phyloP scores from a whole-genome alignment of 1,140 invertebrate species.

The Formica exsecta region DNA sequence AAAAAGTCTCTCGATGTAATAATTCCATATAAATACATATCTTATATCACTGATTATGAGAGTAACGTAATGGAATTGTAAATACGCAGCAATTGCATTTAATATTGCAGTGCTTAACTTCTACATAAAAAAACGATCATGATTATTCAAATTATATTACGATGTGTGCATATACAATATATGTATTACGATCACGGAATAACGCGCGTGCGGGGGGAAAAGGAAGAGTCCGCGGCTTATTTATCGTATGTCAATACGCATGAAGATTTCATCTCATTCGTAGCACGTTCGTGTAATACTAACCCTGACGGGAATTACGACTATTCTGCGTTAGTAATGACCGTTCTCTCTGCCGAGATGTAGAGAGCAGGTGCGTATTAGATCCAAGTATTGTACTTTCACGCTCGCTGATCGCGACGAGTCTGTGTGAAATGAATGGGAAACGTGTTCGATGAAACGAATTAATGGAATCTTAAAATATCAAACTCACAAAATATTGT shows the following conservation, averaged over 20 bases:
- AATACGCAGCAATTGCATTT: conserved; percentile 42
- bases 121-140: conserved; percentile 11
- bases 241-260: conserved; percentile 59
- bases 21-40: conserved; percentile 14
- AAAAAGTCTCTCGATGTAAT: conserved; percentile 35
- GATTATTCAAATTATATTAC: conserved; percentile 60
- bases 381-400: conserved; percentile 15
- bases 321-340: conserved; percentile 36
- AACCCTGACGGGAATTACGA: conserved; percentile 59
- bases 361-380: conserved; percentile 50
- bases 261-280: conserved; percentile 54
- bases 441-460: conserved; percentile 16
- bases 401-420: conserved; percentile 15
- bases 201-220: background rate
- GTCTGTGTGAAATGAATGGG: conserved; percentile 11
- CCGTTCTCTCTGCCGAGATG: background rate
- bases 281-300: conserved; percentile 51
- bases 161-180: conserved; percentile 4
- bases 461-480: conserved; percentile 4
- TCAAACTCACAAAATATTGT: conserved; percentile 2
- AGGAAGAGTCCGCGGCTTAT: conserved; percentile 1
- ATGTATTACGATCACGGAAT: conserved; percentile 49
- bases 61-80: conserved; percentile 37
- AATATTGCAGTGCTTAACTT: conserved; percentile 41
- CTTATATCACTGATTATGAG: conserved; percentile 3